Base-by-base conservation (phyloP, 2,113 vertebrate genomes). In the Synchiropus splendidus region DNA sequence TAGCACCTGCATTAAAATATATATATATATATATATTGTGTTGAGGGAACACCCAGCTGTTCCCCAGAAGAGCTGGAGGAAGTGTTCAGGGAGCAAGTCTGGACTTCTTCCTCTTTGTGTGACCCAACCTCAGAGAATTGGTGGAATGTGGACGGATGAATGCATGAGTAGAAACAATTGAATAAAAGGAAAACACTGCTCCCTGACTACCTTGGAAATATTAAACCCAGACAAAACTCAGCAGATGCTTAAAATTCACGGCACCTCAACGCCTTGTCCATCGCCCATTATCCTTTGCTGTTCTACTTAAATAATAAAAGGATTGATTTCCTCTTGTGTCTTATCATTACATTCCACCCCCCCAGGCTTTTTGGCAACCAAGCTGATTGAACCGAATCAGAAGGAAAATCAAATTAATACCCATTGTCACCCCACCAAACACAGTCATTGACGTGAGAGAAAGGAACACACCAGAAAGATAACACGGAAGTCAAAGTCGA, bases 401-500 rank as follows among this genome's bases (percentile, higher is more conserved):
- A 60, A 51, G 51, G 55, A 42, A 80, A 78, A 83, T 80, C 70
- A 79, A 82, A 82, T 80, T 78, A 78, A 75, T 36, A 51, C 31
- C 59, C 58, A 62, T 67, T 74, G 72, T 73, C 41, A 34, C 37
- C 30, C 47, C 1, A 14, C 18, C 13, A 39, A 53, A 48, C 47
- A 58, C 45, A 16, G 45, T 60, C 46, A 48, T 58, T 35, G 51
- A 48, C 58, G 50, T 64, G 51, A 78, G 74, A 58, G 51, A 17
- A 37, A 33, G 21, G 64, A 49, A 52, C 48, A 55, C 50, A 46
- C 50, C 38, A 34, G 50, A 9, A 16, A 74, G 66, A 80, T 78
- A 72, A 64, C 37, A 56, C 31, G 54, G 54, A 73, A 65, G 60
- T 67, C 42, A 53, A 46, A 61, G 50, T 67, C 10, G 21, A 27